Percentiles rank a stretch among this genome's conserved stretches.
Conservation (phyloP, 2,113 vertebrate species). For the Triplophysa siluroides region DNA sequence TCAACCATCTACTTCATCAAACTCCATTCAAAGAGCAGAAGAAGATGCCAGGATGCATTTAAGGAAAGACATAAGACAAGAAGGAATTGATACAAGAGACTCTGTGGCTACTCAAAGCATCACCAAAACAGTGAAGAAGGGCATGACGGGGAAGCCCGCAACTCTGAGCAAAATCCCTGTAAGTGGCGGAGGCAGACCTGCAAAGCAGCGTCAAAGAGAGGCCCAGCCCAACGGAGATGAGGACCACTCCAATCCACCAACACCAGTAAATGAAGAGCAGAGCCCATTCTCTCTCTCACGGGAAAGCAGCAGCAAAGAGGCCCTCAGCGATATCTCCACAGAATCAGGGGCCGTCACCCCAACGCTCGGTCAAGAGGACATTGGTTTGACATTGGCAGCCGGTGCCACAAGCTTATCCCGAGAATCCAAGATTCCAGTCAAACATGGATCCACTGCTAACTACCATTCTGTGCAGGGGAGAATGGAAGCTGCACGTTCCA, state of each 20-base stretch:
- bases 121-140: slow-evolving; percentile 78
- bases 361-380: slow-evolving; percentile 69
- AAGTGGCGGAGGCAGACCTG: slow-evolving; percentile 65
- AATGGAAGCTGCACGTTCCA: slow-evolving; percentile 86
- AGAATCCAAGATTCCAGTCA: slow-evolving; percentile 95
- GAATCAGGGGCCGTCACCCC: slow-evolving; percentile 63
- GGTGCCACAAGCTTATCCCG: slow-evolving; percentile 75
- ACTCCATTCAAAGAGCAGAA: not conserved
- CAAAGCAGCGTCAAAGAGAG: slow-evolving; percentile 76
- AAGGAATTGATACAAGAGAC: slow-evolving; percentile 2
- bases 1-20: not conserved
- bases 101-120: not conserved
- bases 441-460: slow-evolving; percentile 76
- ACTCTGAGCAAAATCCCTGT: slow-evolving; percentile 75
- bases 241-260: slow-evolving; percentile 80
- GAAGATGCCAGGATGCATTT: not conserved
- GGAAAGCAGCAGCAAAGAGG: slow-evolving; percentile 80
- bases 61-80: slow-evolving; percentile 3
- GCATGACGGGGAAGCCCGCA: slow-evolving; percentile 68
- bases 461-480: slow-evolving; percentile 79
- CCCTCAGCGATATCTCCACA: slow-evolving; percentile 70
- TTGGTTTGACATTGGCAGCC: slow-evolving; percentile 65
- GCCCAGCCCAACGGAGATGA: slow-evolving; percentile 78
- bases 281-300: slow-evolving; percentile 71
- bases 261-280: slow-evolving; percentile 81